Evolutionary conservation across 2,797 vertebrate genomes (phyloP).

Genomic region (Triplophysa bombifrons): DNA sequence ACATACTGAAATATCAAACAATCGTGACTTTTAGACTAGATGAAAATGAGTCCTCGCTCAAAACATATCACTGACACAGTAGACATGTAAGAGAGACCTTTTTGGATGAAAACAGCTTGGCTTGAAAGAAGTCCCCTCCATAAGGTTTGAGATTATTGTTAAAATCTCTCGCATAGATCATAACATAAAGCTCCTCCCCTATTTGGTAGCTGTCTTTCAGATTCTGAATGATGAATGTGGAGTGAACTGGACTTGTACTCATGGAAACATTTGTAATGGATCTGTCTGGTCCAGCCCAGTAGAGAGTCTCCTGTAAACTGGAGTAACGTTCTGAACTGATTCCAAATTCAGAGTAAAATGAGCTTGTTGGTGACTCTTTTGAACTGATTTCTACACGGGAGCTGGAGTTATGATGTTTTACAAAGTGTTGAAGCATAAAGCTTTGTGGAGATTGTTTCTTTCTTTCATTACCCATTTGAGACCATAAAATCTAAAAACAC

Average conservation of each 20-base stretch:
- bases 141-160: constrained; percentile 75
- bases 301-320: constrained; percentile 10
- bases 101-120: constrained; percentile 75
- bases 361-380: not conserved
- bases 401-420: not conserved
- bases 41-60: not conserved
- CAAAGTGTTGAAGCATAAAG: not conserved
- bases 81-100: constrained; percentile 58
- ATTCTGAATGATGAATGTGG: constrained; percentile 31
- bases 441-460: not conserved
- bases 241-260: constrained; percentile 20
- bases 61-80: not conserved
- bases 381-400: not conserved
- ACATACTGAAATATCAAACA: not conserved
- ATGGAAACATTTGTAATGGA: not conserved
- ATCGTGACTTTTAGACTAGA: not conserved
- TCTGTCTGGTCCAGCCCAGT: constrained; percentile 29
- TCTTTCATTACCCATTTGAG: not conserved
- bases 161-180: constrained; percentile 64
- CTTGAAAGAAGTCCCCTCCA: constrained; percentile 81
- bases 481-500: not conserved
- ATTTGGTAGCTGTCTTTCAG: constrained; percentile 14
- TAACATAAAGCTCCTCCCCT: constrained; percentile 31
- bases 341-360: constrained; percentile 2
- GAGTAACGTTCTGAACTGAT: not conserved